Conservation (phyloP, 2,888 invertebrate species). For the Podabrus alpinus region DNA sequence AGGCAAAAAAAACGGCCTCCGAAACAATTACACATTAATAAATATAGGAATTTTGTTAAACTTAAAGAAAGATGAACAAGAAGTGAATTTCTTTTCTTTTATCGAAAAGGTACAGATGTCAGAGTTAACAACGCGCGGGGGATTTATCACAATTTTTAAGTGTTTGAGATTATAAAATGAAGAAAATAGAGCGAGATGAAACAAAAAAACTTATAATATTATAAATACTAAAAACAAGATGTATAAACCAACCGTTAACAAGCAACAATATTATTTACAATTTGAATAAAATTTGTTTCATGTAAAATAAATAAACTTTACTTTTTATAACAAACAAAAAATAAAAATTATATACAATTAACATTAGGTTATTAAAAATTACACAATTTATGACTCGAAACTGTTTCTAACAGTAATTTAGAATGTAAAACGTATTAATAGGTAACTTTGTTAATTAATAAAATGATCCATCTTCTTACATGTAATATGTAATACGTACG, state of each 20-base stretch:
- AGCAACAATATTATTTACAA: background rate
- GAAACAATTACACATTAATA: background rate
- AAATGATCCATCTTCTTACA: background rate
- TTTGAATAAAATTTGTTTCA: background rate
- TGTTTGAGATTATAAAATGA: background rate
- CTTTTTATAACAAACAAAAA: slow-evolving; percentile 11
- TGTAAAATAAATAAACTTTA: background rate
- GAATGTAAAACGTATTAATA: slow-evolving; percentile 16
- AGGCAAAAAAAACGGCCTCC: background rate
- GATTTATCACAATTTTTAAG: slow-evolving; percentile 26
- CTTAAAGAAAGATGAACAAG: background rate
- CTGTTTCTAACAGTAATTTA: slow-evolving; percentile 29
- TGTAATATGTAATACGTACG: background rate
- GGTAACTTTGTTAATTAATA: slow-evolving; percentile 8
- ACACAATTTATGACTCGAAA: slow-evolving; percentile 12
- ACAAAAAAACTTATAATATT: background rate
- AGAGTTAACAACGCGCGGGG: slow-evolving; percentile 34
- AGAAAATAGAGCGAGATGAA: background rate
- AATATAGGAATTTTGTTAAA: background rate
- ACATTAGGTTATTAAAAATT: slow-evolving; percentile 4
- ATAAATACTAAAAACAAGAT: background rate
- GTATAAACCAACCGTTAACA: background rate
- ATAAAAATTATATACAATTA: slow-evolving; percentile 18
- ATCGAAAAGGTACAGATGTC: slow-evolving; percentile 36
- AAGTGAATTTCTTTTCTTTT: background rate